These are phyloP conservation scores for cattle (Bos taurus) DNA, from an alignment of 2,113 vertebrate species.

Conservation along the genomic window ARS-UCD2.0 NC_037344.1:19104501-19105000, in stretches of 20 bases:
- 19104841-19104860: slow-evolving; percentile 16
- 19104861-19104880: neutral
- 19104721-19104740: neutral
- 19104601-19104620: neutral
- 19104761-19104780: neutral
- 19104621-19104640: neutral
- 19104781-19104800: neutral
- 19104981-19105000: slow-evolving; percentile 22
- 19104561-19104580: neutral
- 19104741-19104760: neutral
- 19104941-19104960: neutral
- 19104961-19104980: slow-evolving; percentile 34
- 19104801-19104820: neutral
- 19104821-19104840: neutral
- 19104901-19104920: neutral
- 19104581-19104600: neutral
- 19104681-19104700: neutral
- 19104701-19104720: neutral
- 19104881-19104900: neutral
- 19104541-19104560: neutral
- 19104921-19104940: neutral
- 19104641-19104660: neutral
- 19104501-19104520: neutral
- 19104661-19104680: neutral
- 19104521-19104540: neutral